A percentile compares a stretch with the other conserved stretches of the same genome.
Conservation (phyloP, 2,888 invertebrate genomes). For the Ethmia dodecea region DNA sequence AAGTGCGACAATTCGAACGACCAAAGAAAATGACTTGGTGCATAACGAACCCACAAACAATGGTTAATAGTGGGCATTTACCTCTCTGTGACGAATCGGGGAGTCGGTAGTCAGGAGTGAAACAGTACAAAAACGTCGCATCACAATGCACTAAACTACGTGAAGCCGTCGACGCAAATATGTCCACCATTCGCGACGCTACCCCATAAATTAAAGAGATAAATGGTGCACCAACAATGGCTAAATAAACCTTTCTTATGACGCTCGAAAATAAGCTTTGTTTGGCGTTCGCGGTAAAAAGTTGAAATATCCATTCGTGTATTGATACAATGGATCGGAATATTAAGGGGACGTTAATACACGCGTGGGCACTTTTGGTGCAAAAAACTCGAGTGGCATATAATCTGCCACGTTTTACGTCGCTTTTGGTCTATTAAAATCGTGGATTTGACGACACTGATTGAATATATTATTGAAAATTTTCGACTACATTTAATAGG, state of each 20-base stretch:
- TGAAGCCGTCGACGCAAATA: conserved; percentile 48
- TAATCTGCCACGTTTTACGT: conserved; percentile 43
- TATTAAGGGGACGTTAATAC: conserved; percentile 55
- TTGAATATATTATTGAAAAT: too few relatives aligned
- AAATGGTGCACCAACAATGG: conserved; percentile 72
- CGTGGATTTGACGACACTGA: too few relatives aligned
- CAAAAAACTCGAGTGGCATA: conserved; percentile 46
- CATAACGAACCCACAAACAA: conserved; percentile 62
- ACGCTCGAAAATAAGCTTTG: conserved; percentile 64
- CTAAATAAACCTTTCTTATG: conserved; percentile 70
- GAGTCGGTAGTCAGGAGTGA: conserved; percentile 30
- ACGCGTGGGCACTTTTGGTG: conserved; percentile 35
- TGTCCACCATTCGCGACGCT: conserved; percentile 64
- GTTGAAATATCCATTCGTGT: conserved; percentile 55
- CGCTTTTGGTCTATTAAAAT: conserved; percentile 42
- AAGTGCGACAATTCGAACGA: conserved; percentile 45
- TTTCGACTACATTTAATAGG: conserved; percentile 17
- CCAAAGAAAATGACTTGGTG: conserved; percentile 62
- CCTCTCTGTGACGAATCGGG: conserved; percentile 55
- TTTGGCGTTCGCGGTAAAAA: conserved; percentile 56
- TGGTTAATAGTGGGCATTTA: conserved; percentile 40
- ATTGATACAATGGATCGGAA: conserved; percentile 49
- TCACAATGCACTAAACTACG: conserved; percentile 43
- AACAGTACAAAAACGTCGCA: conserved; percentile 16
- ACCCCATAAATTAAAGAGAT: conserved; percentile 73